These are phyloP conservation scores for Scomber japonicus DNA, from an alignment of 2,113 vertebrate genomes.

Conservation along the genomic window DNA sequence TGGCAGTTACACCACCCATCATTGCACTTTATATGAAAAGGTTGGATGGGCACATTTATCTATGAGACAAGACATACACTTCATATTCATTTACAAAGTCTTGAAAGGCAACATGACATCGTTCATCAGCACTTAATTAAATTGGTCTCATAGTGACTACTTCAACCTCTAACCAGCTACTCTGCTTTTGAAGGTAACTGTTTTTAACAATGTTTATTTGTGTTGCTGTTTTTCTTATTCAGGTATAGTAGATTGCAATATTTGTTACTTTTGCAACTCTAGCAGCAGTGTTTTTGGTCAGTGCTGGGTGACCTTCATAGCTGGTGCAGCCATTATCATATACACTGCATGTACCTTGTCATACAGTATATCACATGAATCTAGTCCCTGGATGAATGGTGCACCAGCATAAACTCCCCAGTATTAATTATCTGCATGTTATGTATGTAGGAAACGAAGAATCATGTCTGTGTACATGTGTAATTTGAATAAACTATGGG, in stretches of 20 bases:
- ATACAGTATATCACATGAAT: background rate
- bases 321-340: conserved; percentile 6
- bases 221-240: background rate
- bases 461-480: conserved; percentile 3
- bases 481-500: conserved; percentile 2
- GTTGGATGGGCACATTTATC: too few species aligned
- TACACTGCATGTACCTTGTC: background rate
- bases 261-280: background rate
- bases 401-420: background rate
- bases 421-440: background rate
- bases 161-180: too few species aligned
- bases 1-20: too few species aligned
- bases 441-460: background rate
- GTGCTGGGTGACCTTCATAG: background rate
- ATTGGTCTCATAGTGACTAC: too few species aligned
- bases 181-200: too few species aligned
- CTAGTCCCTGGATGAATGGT: background rate
- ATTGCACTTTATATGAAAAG: too few species aligned
- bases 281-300: background rate
- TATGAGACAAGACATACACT: too few species aligned
- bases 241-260: too few species aligned
- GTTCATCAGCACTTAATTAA: too few species aligned
- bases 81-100: too few species aligned
- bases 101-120: too few species aligned
- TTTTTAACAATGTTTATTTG: too few species aligned